A percentile compares a stretch with the other conserved stretches of the same genome.
These are phyloP conservation scores for Paramuricea clavata DNA, from an alignment of 92 coral and sea anemone species.

Conservation along the genomic window DNA sequence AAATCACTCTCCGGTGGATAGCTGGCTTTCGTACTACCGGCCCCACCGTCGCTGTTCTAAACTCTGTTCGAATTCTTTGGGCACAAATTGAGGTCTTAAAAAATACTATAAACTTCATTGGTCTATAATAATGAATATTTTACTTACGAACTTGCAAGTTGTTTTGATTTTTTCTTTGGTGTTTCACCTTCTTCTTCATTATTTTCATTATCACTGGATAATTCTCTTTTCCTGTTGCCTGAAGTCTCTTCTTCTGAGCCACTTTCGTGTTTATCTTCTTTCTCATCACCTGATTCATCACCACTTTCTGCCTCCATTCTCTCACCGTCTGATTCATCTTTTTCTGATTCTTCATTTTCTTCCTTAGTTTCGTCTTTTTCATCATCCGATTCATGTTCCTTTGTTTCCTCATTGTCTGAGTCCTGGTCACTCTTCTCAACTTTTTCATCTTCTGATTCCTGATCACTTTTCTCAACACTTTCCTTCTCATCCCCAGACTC, in stretches of 20 bases:
- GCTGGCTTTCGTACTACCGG: too few relatives aligned
- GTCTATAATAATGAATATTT: not conserved
- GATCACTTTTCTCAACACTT: slow-evolving; percentile 28
- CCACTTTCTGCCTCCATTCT: slow-evolving; percentile 15
- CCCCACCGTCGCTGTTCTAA: too few relatives aligned
- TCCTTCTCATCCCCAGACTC: slow-evolving; percentile 18
- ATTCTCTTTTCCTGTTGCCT: slow-evolving; percentile 19
- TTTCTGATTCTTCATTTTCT: slow-evolving; percentile 25
- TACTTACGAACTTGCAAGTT: slow-evolving; percentile 94
- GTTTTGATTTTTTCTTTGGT: slow-evolving; percentile 81
- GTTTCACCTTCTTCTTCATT: slow-evolving; percentile 48
- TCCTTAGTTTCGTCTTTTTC: slow-evolving; percentile 49
- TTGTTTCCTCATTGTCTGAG: slow-evolving; percentile 18
- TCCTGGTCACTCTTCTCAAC: slow-evolving; percentile 43
- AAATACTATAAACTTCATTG: not conserved
- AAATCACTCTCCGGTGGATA: too few relatives aligned
- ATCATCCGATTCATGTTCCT: slow-evolving; percentile 19
- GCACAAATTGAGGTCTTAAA: not conserved
- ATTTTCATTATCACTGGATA: slow-evolving; percentile 28
- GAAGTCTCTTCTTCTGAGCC: slow-evolving; percentile 42
- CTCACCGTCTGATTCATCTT: slow-evolving; percentile 38
- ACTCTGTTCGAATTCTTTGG: too few relatives aligned
- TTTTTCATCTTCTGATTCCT: slow-evolving; percentile 38
- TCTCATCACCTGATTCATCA: slow-evolving; percentile 39
- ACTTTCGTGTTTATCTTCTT: slow-evolving; percentile 14